These are phyloP conservation scores for Rhyzopertha dominica DNA, from an alignment of 1,140 invertebrate species.

Conservation along the genomic window DNA sequence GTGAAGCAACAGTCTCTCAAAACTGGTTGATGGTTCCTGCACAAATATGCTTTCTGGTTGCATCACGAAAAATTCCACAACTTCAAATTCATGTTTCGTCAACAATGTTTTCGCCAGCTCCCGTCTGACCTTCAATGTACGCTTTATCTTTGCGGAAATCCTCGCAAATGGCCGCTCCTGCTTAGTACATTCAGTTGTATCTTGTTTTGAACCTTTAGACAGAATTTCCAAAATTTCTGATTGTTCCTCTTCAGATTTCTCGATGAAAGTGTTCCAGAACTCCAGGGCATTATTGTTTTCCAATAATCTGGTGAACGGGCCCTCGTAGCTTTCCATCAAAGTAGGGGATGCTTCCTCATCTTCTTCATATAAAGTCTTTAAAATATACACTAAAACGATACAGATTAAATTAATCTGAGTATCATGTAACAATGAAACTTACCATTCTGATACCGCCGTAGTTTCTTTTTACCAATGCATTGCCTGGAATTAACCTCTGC, in stretches of 20 bases:
- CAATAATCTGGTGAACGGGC: constrained; percentile 30
- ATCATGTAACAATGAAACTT: constrained; percentile 16
- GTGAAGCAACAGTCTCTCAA: constrained; percentile 36
- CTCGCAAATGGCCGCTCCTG: constrained; percentile 16
- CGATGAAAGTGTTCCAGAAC: constrained; percentile 33
- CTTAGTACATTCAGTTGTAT: not conserved
- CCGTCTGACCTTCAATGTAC: constrained; percentile 29
- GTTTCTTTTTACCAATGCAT: constrained; percentile 70
- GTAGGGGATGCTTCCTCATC: constrained; percentile 17
- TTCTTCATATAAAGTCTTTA: constrained; percentile 29
- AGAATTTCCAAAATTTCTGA: constrained; percentile 25
- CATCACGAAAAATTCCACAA: constrained; percentile 32
- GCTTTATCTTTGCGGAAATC: constrained; percentile 29
- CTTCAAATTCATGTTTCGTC: constrained; percentile 26
- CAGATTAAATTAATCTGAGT: constrained; percentile 2
- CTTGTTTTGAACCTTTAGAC: constrained; percentile 17
- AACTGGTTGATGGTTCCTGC: constrained; percentile 29
- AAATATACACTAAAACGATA: constrained; percentile 26
- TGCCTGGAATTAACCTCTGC: constrained; percentile 76
- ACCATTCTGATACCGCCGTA: constrained; percentile 70
- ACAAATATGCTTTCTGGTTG: constrained; percentile 25
- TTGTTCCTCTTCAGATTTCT: constrained; percentile 35
- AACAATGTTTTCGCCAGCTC: constrained; percentile 29
- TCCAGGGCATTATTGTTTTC: constrained; percentile 29
- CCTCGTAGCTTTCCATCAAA: constrained; percentile 30